Percentiles rank a stretch among this genome's conserved stretches.
These are phyloP conservation scores for Corynorhinus townsendii DNA, from an alignment of 2,113 vertebrate genomes.

Conservation along the genomic window DNA sequence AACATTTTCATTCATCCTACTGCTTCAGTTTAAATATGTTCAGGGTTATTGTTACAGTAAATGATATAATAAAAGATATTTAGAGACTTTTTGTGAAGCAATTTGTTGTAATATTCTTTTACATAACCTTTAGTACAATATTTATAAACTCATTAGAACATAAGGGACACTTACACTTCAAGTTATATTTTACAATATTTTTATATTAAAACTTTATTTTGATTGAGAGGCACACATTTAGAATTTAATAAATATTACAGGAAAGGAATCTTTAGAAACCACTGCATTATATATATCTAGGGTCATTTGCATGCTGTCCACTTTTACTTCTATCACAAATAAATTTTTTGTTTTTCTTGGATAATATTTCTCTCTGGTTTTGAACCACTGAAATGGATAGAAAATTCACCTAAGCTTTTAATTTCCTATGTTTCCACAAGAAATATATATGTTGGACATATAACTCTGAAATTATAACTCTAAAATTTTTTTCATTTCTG, in stretches of 20 bases:
- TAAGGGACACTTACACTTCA: neutral
- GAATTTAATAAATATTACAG: neutral
- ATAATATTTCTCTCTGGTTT: neutral
- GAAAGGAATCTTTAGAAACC: neutral
- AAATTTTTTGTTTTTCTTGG: neutral
- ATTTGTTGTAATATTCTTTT: neutral
- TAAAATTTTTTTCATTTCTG: constrained; percentile 1
- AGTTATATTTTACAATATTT: neutral
- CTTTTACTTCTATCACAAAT: neutral
- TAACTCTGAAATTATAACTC: neutral
- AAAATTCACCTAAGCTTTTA: neutral
- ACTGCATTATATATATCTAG: neutral
- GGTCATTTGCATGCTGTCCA: neutral
- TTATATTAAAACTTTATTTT: neutral
- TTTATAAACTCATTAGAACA: neutral
- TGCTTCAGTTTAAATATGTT: neutral
- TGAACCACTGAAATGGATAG: neutral
- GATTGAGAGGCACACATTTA: neutral
- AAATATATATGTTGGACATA: neutral
- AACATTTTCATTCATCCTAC: neutral
- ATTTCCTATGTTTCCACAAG: neutral
- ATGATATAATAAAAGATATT: neutral
- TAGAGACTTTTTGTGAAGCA: neutral
- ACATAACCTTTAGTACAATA: neutral
- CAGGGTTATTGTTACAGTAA: neutral